A percentile compares a stretch with the other conserved stretches of the same genome.
Conservation (phyloP, 2,797 vertebrate species). For the Leptoclinus maculatus region DNA sequence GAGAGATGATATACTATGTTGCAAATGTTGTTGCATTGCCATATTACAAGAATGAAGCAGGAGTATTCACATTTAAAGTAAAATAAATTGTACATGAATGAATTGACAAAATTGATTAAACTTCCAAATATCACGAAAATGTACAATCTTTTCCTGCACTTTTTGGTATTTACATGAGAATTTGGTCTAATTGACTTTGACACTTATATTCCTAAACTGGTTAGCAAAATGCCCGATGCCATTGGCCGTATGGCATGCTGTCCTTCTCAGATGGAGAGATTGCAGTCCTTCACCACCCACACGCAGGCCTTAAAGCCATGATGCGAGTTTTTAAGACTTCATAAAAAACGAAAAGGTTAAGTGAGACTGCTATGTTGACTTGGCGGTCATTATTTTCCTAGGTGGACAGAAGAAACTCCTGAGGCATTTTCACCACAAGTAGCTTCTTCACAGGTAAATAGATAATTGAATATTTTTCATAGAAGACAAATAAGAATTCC, state of each 20-base stretch:
- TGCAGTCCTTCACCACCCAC: neutral
- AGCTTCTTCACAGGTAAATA: constrained; percentile 2
- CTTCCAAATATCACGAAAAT: neutral
- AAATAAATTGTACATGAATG: neutral
- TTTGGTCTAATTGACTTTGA: neutral
- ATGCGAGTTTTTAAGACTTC: constrained; percentile 53
- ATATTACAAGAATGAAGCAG: neutral
- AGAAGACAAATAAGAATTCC: neutral
- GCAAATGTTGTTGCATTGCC: neutral
- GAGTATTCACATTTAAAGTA: neutral
- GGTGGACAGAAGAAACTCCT: constrained; percentile 8
- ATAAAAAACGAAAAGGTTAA: constrained; percentile 64
- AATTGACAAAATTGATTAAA: neutral
- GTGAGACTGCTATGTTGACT: constrained; percentile 53
- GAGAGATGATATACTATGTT: neutral
- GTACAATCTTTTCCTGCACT: neutral
- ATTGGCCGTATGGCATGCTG: neutral
- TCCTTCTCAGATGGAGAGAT: constrained; percentile 18
- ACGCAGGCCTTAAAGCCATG: constrained; percentile 33
- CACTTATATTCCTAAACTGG: neutral
- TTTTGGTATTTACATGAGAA: neutral
- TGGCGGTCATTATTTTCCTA: constrained; percentile 48
- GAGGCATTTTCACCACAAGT: constrained; percentile 24
- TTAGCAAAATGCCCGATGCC: neutral
- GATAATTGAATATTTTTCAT: constrained; percentile 2